Conservation (phyloP, 2,888 invertebrate species). For the Cephus runcator region DNA sequence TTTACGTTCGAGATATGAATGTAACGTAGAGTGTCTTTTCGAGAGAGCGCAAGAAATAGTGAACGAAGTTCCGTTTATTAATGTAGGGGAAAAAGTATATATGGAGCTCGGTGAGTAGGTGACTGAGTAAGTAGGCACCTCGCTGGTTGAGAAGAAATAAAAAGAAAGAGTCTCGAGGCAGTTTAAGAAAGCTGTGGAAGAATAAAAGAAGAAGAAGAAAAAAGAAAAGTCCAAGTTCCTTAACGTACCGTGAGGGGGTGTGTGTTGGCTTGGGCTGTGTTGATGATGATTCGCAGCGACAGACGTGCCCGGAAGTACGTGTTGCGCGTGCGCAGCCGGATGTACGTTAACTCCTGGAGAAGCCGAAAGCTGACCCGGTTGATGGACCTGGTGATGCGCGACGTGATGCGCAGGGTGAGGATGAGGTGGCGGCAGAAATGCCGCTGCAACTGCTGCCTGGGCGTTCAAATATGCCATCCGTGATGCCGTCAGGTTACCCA, state of each 20-base stretch:
- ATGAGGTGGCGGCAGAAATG: constrained; percentile 78
- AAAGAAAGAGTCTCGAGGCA: constrained; percentile 1
- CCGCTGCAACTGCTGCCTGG: constrained; percentile 91
- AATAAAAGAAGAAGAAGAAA: not conserved
- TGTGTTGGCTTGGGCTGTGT: constrained; percentile 60
- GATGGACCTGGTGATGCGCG: constrained; percentile 65
- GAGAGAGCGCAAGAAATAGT: not conserved
- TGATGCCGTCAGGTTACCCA: constrained; percentile 75
- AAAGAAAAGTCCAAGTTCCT: not conserved
- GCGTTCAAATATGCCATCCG: constrained; percentile 92
- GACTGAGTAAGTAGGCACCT: not conserved
- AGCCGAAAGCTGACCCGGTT: constrained; percentile 60
- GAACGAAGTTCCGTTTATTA: not conserved
- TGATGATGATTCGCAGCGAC: constrained; percentile 60
- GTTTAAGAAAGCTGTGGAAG: not conserved
- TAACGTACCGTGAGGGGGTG: constrained; percentile 58
- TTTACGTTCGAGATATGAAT: not conserved
- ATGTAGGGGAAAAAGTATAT: no score
- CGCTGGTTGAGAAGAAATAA: constrained; percentile 6
- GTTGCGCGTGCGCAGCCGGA: constrained; percentile 54
- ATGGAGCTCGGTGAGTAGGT: no score
- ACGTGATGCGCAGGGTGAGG: constrained; percentile 69
- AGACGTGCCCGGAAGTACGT: constrained; percentile 57
- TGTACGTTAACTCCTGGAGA: constrained; percentile 58
- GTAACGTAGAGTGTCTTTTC: not conserved